Conservation (phyloP, 1,140 invertebrate species). For the Cydia splendana region DNA sequence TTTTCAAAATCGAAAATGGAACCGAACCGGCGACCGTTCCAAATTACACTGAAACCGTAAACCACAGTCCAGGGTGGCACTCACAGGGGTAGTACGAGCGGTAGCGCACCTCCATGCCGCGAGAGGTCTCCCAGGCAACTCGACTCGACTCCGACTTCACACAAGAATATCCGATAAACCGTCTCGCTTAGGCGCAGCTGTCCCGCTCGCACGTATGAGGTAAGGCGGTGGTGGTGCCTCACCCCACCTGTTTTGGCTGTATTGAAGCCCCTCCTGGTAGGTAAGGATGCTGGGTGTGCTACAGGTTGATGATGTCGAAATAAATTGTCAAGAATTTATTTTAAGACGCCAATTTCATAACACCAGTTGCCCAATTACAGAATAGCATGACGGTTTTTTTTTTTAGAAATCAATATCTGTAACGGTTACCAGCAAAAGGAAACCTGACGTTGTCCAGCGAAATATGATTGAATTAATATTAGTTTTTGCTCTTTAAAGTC, state of each 20-base stretch:
- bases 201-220: conserved; percentile 33
- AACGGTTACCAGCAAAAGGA: too few relatives aligned
- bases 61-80: conserved; percentile 42
- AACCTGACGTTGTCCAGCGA: too few relatives aligned
- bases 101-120: conserved; percentile 74
- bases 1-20: conserved; percentile 1
- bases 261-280: conserved; percentile 53
- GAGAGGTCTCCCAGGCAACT: conserved; percentile 75
- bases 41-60: conserved; percentile 29
- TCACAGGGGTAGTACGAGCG: conserved; percentile 73
- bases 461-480: too few relatives aligned
- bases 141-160: conserved; percentile 47
- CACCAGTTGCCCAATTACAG: background rate
- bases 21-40: conserved; percentile 22
- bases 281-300: conserved; percentile 36
- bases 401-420: too few relatives aligned
- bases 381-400: too few relatives aligned
- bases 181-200: conserved; percentile 34
- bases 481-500: too few relatives aligned
- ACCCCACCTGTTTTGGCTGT: conserved; percentile 56
- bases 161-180: conserved; percentile 36
- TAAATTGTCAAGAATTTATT: conserved; percentile 18
- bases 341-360: background rate
- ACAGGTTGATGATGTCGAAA: conserved; percentile 39
- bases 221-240: conserved; percentile 28